Evolutionary conservation across 53 echinoderm and acorn worm species (phyloP), one percentile per base, ranked within the genome.

Genomic region (Zoroaster sp.): DNA sequence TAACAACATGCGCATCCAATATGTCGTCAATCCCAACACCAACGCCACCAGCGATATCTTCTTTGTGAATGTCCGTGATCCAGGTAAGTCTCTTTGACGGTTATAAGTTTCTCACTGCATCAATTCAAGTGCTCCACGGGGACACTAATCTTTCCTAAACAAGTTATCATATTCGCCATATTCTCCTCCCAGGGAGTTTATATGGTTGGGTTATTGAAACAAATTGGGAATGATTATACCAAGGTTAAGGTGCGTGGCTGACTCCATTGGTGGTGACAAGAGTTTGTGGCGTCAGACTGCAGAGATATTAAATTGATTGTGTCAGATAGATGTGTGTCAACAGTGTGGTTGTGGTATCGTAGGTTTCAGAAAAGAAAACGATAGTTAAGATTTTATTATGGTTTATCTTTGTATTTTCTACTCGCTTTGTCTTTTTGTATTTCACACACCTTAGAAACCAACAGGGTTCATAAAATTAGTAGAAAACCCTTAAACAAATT

Each of bases 31-130:
- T 25, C 77, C 66, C 44, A 77, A 67, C 49, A 78, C 78, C 76
- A 78, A 88, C 28, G 88, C 88, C 38, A 88, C 88, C 66, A 88
- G 88, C 47, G 88, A 88, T 46, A 88, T 88, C 69, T 88, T 88
- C 69, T 88, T 88, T 35, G 44, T 88, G 78, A 66, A 42, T 34
- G 88, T 88, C 46, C 47, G 44, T 66, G 88, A 88, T 45, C 76
- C 76, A 67, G 88, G 88, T 88, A 88, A 12, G 88, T 83, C 43
- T n/a, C 42, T 15, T 18, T 1, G 3, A 17, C 20, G 4, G 40
- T 81, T 23, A 15, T 10, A 66, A 14, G 25, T n/a, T 38, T 63
- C 52, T 17, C 55, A n/a, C 78, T 2, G 14, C 35, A 51, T 0
- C 74, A 11, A 23, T 13, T 10, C 14, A 31, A 47, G 76, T 5